phyloP scores from a whole-genome alignment of 1,140 invertebrate species.

The Steinernema khuongi region DNA sequence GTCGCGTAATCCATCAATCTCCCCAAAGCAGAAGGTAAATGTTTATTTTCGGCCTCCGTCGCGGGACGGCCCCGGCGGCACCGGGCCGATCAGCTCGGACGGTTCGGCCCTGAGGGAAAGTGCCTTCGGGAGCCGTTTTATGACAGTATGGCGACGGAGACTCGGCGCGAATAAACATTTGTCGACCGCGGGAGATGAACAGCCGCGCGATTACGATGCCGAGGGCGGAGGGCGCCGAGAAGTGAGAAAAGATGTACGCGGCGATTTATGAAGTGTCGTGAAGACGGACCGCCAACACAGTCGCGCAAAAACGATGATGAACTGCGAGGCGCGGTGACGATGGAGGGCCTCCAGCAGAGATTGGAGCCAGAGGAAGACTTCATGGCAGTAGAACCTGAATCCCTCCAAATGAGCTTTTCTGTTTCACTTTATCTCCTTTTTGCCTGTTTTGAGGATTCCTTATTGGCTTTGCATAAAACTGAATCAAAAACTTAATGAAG shows the following conservation, averaged over 20 bases:
- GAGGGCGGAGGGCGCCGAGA: neutral
- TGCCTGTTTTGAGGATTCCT: too few species aligned
- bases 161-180: conserved; percentile 15
- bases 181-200: neutral
- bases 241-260: conserved; percentile 7
- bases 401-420: too few species aligned
- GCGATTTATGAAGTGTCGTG: conserved; percentile 10
- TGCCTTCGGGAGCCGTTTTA: neutral
- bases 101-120: neutral
- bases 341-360: too few species aligned
- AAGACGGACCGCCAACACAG: neutral
- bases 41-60: neutral
- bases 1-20: conserved; percentile 8
- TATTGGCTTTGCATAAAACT: conserved; percentile 12
- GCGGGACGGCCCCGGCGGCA: neutral
- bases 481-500: conserved; percentile 6
- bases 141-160: neutral
- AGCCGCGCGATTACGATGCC: conserved; percentile 16
- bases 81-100: too few species aligned
- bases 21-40: conserved; percentile 3
- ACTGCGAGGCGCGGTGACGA: too few species aligned
- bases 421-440: too few species aligned
- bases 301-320: neutral
- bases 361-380: too few species aligned
- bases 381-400: too few species aligned